These are phyloP conservation scores for Chloroclysta siterata DNA, from an alignment of 2,888 invertebrate species.

Conservation along the genomic window DNA sequence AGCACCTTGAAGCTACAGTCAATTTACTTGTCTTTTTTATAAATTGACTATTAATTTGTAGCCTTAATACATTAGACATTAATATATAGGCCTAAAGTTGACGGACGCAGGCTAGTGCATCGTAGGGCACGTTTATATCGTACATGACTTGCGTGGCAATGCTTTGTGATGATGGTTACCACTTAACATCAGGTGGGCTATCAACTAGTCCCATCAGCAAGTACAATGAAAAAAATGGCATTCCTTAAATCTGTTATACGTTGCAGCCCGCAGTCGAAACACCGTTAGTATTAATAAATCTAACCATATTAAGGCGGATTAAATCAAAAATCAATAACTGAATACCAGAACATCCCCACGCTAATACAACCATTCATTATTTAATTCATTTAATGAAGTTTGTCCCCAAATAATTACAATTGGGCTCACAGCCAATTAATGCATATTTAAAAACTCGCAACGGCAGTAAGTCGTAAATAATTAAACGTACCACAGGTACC, in stretches of 20 bases:
- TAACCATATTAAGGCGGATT: background rate
- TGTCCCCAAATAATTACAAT: constrained; percentile 36
- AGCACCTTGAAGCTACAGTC: constrained; percentile 34
- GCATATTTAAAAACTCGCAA: constrained; percentile 38
- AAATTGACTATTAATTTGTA: constrained; percentile 2
- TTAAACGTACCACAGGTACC: constrained; percentile 32
- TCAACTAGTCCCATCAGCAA: too few relatives aligned
- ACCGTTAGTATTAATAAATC: background rate
- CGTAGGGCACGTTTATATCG: too few relatives aligned
- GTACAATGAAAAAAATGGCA: too few relatives aligned
- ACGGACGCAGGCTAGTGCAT: too few relatives aligned
- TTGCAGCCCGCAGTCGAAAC: too few relatives aligned
- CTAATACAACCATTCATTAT: constrained; percentile 33
- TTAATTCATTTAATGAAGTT: constrained; percentile 32
- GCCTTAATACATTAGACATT: too few relatives aligned
- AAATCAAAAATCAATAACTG: background rate
- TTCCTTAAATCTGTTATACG: too few relatives aligned
- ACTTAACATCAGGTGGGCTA: too few relatives aligned
- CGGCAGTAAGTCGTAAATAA: constrained; percentile 37
- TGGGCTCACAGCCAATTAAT: constrained; percentile 40
- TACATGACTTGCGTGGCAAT: too few relatives aligned
- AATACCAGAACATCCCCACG: constrained; percentile 5
- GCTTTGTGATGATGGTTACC: too few relatives aligned
- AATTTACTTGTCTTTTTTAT: background rate
- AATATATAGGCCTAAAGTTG: too few relatives aligned